A percentile compares a stretch with the other conserved stretches of the same genome.
Conservation (phyloP, 2,888 invertebrate genomes). For the Caenorhabditis macrosperma region DNA sequence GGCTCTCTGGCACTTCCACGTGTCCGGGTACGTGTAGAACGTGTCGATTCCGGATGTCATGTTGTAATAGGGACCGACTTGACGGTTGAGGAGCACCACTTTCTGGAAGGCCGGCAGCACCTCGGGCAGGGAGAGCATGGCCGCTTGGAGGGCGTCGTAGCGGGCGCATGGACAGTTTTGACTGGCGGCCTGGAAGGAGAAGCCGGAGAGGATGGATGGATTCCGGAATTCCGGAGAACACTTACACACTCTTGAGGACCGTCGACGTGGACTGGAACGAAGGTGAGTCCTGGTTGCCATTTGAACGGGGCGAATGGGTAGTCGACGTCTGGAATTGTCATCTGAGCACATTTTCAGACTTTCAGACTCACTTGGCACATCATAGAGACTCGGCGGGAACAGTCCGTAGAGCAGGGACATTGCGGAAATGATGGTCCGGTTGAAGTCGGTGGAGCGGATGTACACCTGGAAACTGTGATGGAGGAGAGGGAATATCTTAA, state of each 20-base stretch:
- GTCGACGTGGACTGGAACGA: constrained; percentile 49
- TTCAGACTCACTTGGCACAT: constrained; percentile 33
- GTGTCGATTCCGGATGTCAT: constrained; percentile 37
- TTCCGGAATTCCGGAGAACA: background rate
- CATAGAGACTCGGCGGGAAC: constrained; percentile 53
- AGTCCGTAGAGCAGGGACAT: constrained; percentile 70
- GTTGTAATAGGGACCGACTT: constrained; percentile 46
- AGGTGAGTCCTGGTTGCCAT: constrained; percentile 50
- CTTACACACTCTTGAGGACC: constrained; percentile 24
- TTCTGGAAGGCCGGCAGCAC: constrained; percentile 29
- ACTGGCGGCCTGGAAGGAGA: constrained; percentile 32
- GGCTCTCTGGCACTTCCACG: constrained; percentile 49
- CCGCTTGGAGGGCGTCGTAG: constrained; percentile 35
- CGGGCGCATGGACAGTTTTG: constrained; percentile 42
- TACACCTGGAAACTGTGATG: constrained; percentile 81
- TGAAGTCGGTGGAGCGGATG: constrained; percentile 88
- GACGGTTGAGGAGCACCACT: constrained; percentile 36
- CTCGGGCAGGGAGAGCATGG: constrained; percentile 38
- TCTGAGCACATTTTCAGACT: background rate
- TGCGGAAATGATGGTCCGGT: constrained; percentile 86
- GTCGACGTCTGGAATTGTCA: constrained; percentile 26
- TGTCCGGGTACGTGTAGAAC: constrained; percentile 47
- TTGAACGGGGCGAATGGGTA: constrained; percentile 43
- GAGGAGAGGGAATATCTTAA: too few relatives aligned
- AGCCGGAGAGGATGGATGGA: too few relatives aligned